These are phyloP conservation scores for Anser brachyrhynchus DNA, from an alignment of 2,113 vertebrate species.

Conservation along the genomic window DNA sequence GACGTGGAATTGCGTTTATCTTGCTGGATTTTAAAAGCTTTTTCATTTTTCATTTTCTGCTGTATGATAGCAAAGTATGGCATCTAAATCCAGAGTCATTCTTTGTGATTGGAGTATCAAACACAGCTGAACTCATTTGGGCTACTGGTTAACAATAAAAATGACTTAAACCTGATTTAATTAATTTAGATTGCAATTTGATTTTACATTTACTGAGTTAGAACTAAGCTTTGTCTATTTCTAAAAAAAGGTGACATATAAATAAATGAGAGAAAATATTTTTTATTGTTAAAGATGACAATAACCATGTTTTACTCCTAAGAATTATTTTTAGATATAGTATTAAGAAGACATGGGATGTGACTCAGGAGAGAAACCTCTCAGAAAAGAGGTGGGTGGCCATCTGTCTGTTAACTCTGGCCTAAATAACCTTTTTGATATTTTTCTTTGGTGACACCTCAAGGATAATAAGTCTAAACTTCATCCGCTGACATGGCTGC, in stretches of 20 bases:
- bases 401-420: neutral
- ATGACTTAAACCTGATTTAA: neutral
- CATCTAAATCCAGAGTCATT: neutral
- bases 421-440: neutral
- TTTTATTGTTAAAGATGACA: neutral
- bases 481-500: neutral
- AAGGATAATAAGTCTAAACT: constrained; percentile 9
- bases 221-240: neutral
- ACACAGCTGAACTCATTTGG: neutral
- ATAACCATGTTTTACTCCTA: neutral
- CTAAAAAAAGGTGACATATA: neutral
- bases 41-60: neutral
- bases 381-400: neutral
- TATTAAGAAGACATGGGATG: neutral
- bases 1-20: neutral
- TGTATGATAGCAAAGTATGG: neutral
- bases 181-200: neutral
- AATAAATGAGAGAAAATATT: neutral
- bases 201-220: neutral
- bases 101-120: neutral
- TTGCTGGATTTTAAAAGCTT: neutral
- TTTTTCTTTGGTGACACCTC: neutral
- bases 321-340: neutral
- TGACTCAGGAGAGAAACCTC: neutral
- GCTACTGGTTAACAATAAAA: neutral